Percentiles rank a stretch among this genome's conserved stretches.
These are phyloP conservation scores for Hirtodrosophila trivittata DNA, from an alignment of 2,888 invertebrate genomes.

Conservation along the genomic window DNA sequence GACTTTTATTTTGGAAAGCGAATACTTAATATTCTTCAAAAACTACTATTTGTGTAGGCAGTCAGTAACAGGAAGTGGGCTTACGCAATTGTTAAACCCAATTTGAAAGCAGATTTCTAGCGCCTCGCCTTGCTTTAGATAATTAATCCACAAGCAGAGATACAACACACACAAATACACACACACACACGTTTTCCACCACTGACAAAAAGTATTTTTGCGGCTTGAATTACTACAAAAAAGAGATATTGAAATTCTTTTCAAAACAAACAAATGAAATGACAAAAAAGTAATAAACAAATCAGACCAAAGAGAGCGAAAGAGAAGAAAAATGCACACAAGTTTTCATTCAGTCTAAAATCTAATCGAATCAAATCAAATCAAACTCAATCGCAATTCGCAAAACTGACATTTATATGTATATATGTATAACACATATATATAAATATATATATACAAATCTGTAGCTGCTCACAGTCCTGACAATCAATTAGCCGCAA, in stretches of 20 bases:
- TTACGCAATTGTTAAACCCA: slow-evolving; percentile 3
- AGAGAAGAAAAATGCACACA: slow-evolving; percentile 70
- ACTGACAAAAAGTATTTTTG: slow-evolving; percentile 59
- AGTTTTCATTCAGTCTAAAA: slow-evolving; percentile 47
- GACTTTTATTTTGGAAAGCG: slow-evolving; percentile 3
- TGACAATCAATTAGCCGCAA: slow-evolving; percentile 55
- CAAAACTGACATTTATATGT: no score
- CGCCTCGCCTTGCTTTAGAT: slow-evolving; percentile 20
- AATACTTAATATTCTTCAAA: neutral
- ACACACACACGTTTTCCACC: slow-evolving; percentile 31
- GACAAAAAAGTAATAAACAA: slow-evolving; percentile 14
- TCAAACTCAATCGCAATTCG: slow-evolving; percentile 63
- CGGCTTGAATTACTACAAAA: slow-evolving; percentile 51
- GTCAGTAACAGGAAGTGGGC: neutral
- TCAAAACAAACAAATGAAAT: slow-evolving; percentile 31
- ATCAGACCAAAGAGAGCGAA: slow-evolving; percentile 72
- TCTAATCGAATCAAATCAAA: slow-evolving; percentile 31
- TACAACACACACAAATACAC: slow-evolving; percentile 9
- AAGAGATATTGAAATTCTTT: slow-evolving; percentile 48
- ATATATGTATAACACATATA: no score
- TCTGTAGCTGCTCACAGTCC: slow-evolving; percentile 48
- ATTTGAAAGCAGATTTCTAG: slow-evolving; percentile 17
- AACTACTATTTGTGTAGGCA: neutral
- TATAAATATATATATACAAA: slow-evolving; percentile 25
- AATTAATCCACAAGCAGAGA: slow-evolving; percentile 18